Evolutionary conservation across 2,797 vertebrate genomes (phyloP).

Genomic region (Gymnodraco acuticeps): DNA sequence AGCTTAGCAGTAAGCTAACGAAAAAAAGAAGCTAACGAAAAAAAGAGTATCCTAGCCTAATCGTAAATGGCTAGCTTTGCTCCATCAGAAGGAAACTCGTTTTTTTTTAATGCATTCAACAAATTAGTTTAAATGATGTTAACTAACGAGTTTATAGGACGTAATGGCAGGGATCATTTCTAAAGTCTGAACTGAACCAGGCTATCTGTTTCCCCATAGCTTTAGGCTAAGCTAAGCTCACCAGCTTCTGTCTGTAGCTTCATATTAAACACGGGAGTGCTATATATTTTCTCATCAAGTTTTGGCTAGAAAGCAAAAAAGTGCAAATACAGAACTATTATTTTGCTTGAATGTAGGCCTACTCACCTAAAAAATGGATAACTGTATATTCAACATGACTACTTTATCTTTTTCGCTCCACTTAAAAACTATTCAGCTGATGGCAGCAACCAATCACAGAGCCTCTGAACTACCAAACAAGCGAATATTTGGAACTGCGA

Average conservation of each 20-base stretch:
- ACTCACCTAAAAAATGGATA: background rate
- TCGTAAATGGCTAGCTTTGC: no score
- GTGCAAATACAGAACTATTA: background rate
- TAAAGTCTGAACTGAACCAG: no score
- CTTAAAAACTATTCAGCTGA: conserved; percentile 24
- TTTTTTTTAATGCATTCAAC: background rate
- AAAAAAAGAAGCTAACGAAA: no score
- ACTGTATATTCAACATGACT: conserved; percentile 2
- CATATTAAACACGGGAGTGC: background rate
- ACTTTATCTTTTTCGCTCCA: background rate
- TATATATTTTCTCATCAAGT: background rate
- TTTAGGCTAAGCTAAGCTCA: conserved; percentile 7
- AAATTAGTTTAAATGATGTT: background rate
- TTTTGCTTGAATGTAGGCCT: background rate
- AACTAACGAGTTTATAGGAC: background rate
- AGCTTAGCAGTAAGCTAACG: background rate
- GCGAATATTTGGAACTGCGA: conserved; percentile 31
- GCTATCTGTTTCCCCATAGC: background rate
- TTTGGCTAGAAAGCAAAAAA: background rate
- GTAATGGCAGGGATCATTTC: no score
- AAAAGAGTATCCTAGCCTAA: background rate
- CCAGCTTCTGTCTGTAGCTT: background rate
- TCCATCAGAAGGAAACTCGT: no score
- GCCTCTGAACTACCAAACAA: conserved; percentile 47
- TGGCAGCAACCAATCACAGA: conserved; percentile 34